These are phyloP conservation scores for Euspilapteryx auroguttella DNA, from an alignment of 2,888 invertebrate species.

Conservation along the genomic window DNA sequence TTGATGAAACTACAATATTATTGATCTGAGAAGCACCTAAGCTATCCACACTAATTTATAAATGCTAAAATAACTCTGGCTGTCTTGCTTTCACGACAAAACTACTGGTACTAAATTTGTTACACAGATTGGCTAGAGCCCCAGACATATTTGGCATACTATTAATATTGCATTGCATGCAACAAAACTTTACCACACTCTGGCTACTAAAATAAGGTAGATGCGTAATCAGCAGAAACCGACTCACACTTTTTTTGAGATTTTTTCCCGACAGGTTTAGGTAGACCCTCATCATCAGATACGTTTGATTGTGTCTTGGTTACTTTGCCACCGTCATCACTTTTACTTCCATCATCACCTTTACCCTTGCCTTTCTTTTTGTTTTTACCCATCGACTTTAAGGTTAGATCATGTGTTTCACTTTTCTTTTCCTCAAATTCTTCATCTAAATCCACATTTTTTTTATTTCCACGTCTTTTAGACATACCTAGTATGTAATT, in stretches of 20 bases:
- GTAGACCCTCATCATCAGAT: constrained; percentile 41
- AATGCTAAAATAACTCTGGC: no score
- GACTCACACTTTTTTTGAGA: constrained; percentile 60
- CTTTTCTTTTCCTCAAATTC: constrained; percentile 44
- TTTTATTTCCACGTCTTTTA: constrained; percentile 62
- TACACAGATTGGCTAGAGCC: no score
- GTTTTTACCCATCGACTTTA: constrained; percentile 50
- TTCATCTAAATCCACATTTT: constrained; percentile 57
- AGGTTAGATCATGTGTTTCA: constrained; percentile 45
- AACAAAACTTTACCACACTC: no score
- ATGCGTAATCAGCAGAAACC: not conserved
- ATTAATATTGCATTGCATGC: no score
- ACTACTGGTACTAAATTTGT: no score
- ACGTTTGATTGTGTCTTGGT: constrained; percentile 19
- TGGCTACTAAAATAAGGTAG: not conserved
- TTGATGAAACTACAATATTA: no score
- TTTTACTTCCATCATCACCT: constrained; percentile 26
- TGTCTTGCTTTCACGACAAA: no score
- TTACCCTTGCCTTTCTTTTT: constrained; percentile 52
- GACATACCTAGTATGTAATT: no score
- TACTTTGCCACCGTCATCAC: constrained; percentile 30
- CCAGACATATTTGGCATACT: no score
- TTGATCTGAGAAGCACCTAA: no score
- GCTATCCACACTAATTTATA: no score
- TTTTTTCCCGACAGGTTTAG: constrained; percentile 43